A percentile compares a stretch with the other conserved stretches of the same genome.
phyloP scores from a whole-genome alignment of 1,140 invertebrate species.

The Papilio glaucus region DNA sequence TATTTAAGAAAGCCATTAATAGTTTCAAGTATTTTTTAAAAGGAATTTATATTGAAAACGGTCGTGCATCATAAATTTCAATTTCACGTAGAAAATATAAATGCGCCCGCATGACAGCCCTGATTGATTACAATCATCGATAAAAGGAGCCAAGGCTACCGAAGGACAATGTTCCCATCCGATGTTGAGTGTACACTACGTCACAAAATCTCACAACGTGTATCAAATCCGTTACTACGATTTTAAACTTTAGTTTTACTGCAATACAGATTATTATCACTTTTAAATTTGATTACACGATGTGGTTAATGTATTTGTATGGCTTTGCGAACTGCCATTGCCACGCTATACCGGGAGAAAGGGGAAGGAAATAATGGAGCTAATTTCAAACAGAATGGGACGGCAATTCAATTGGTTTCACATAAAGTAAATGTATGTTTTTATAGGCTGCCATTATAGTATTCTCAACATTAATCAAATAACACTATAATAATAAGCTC shows the following conservation, averaged over 20 bases:
- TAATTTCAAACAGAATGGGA: constrained; percentile 29
- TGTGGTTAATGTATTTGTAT: constrained; percentile 17
- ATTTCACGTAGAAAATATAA: constrained; percentile 56
- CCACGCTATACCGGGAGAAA: constrained; percentile 30
- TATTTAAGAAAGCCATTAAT: constrained; percentile 2
- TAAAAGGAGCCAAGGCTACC: constrained; percentile 77
- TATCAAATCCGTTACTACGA: neutral
- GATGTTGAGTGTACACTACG: constrained; percentile 47
- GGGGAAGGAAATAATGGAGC: constrained; percentile 33
- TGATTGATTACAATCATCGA: constrained; percentile 63
- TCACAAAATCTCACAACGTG: constrained; percentile 15
- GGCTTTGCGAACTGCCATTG: constrained; percentile 30
- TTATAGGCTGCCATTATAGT: neutral
- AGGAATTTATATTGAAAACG: constrained; percentile 22
- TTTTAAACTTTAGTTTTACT: neutral
- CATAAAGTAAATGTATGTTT: neutral
- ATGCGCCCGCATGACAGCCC: constrained; percentile 64
- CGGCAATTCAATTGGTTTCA: neutral
- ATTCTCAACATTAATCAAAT: neutral
- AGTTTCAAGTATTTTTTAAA: constrained; percentile 1
- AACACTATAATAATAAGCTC: no score
- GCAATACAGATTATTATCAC: neutral
- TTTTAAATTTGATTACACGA: neutral
- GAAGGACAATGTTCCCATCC: constrained; percentile 77
- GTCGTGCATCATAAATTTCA: constrained; percentile 54